Conservation (phyloP, 2,113 vertebrate species). For the Prochilodus magdalenae region DNA sequence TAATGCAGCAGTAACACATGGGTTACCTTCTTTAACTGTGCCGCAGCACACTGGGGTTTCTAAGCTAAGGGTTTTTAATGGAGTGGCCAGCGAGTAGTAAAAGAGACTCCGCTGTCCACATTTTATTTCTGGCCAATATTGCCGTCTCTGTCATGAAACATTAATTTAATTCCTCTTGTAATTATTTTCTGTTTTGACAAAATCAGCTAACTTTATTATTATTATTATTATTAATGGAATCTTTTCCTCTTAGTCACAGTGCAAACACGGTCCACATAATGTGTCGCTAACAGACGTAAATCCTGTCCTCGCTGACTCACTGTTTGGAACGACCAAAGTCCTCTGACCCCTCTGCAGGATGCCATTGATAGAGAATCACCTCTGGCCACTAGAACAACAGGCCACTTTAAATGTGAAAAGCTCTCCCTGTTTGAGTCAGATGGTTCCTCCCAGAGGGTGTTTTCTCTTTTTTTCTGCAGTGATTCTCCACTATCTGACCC, state of each 20-base stretch:
- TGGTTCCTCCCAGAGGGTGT: constrained; percentile 46
- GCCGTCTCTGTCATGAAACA: neutral
- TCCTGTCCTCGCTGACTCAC: constrained; percentile 17
- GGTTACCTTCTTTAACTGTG: too few species aligned
- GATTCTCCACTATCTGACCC: constrained; percentile 33
- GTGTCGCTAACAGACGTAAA: neutral
- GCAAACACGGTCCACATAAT: neutral
- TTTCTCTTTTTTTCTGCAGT: neutral
- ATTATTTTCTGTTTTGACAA: too few species aligned
- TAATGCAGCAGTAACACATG: too few species aligned
- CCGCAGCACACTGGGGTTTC: too few species aligned
- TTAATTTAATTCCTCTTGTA: neutral
- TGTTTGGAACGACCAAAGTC: constrained; percentile 24
- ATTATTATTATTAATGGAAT: neutral
- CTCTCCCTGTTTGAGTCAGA: constrained; percentile 56
- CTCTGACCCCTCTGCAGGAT: constrained; percentile 49
- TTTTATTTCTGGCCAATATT: neutral
- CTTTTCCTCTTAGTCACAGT: neutral
- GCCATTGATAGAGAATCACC: constrained; percentile 48
- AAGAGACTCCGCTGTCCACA: too few species aligned
- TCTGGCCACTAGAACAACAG: constrained; percentile 58
- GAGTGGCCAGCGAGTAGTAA: too few species aligned
- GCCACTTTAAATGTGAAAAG: constrained; percentile 58
- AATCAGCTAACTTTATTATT: neutral
- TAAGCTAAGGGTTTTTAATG: too few species aligned